Conservation (phyloP, 2,888 invertebrate genomes). For the Gonocerus acuteangulatus region DNA sequence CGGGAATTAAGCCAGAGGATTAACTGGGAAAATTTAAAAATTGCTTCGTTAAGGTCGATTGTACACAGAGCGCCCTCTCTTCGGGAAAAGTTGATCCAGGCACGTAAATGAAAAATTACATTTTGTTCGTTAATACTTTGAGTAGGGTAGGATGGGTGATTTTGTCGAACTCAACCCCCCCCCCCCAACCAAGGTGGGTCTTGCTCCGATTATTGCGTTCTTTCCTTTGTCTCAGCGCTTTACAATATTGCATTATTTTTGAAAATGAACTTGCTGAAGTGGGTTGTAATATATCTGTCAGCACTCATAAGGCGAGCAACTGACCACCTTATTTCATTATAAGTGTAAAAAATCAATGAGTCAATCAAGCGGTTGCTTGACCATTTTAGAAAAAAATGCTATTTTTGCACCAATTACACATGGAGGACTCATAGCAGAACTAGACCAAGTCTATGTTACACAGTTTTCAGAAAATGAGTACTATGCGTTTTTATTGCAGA, state of each 20-base stretch:
- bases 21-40: slow-evolving; percentile 39
- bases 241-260: neutral
- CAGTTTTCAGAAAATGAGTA: no score
- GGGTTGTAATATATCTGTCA: no score
- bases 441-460: no score
- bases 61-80: slow-evolving; percentile 30
- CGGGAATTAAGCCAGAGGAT: slow-evolving; percentile 39
- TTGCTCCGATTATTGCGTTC: neutral
- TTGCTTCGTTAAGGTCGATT: slow-evolving; percentile 35
- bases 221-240: neutral
- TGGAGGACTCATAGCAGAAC: no score
- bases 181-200: neutral
- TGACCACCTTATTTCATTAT: no score
- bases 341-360: no score
- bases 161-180: neutral
- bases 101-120: slow-evolving; percentile 40
- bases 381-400: no score
- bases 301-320: no score
- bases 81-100: slow-evolving; percentile 38
- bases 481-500: no score
- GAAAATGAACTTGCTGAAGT: no score
- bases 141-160: slow-evolving; percentile 24
- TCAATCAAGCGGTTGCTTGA: no score
- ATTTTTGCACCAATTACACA: no score
- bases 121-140: slow-evolving; percentile 38